Base-by-base conservation (phyloP, 2,888 invertebrate genomes). In the Neoascia interrupta region DNA sequence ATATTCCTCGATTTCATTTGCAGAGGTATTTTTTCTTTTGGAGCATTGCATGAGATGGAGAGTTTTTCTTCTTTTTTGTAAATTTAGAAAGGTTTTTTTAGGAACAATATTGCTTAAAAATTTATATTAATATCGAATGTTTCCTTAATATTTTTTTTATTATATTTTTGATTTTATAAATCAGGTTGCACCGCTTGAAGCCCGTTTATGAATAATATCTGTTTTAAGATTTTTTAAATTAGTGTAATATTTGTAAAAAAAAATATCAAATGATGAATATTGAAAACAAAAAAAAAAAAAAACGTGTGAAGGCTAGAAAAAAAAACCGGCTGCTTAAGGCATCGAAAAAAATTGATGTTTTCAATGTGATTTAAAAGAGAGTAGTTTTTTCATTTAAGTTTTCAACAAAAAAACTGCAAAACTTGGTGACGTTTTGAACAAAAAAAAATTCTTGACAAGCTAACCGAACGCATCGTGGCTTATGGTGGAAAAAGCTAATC, bases 41-140 rank as follows among this genome's bases (percentile, higher is more conserved):
- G 63, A 70, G 56, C 61, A 69, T 75, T 63, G 69, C 63, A 37
- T 63, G 54, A 73, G 68, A 54, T 74, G 66, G 39, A 31, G 31
- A 60, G 43, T 34, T 66, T 60, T 61, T 16, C 28, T 39, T 26
- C 11, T 47, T 54, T 5, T 70, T 64, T 63, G 31, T 34, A 63
- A 70, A 58, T 70, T 76, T 63, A 70, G 56, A 69, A 60, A 53
- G 26, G 37, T 49, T 37, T 31, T 15, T 45, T 37, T 70, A 70
- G 60, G 61, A 70, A 70, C 69, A 61, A 54, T 61, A 61, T 70
- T 70, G 45, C 53, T 61, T 61, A 18, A 37, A 41, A 37, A 5
- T 16, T 41, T 5, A 45, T 34, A 1, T 37, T 54, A 66, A 66
- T 47, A 69, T 69, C 68, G 53, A 56, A 15, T 8, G 54, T 49